Evolutionary conservation across 2,113 vertebrate species (phyloP), one percentile per base, ranked within the genome.

Genomic region (Nothocercus julius): DNA sequence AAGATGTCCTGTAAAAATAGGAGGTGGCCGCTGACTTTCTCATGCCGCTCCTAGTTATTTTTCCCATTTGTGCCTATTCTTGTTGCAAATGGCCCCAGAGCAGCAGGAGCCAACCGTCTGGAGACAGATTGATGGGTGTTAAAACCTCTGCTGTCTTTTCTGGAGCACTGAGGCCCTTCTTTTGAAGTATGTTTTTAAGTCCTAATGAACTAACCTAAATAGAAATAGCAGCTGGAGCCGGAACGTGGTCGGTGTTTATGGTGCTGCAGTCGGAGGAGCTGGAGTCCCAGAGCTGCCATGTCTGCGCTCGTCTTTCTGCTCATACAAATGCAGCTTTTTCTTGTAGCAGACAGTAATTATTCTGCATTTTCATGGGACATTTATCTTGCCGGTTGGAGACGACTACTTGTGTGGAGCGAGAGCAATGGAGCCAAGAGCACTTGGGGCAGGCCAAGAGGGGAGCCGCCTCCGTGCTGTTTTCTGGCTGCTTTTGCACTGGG

Each of bases 341-440:
- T 82, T 85, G 44, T 49, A 85, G 75, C 64, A 86, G 69, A 13
- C 56, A 67, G 36, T 68, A 76, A 79, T 62, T 92, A 53, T 56
- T 87, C 77, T 81, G 80, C 74, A 76, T 95, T 96, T 95, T 86
- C 92, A 85, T n/a, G 86, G 90, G 85, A 90, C 87, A 66, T 96
- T 82, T 92, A 58, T 86, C 69, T 62, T 53, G 88, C 76, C 53
- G 47, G 64, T 77, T 74, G 89, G 80, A 94, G 88, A 82, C 83
- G 82, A 32, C 92, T 49, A 1, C 10, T 24, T 51, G 34, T 70
- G n/a, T 51, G 45, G 45, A 51, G 49, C 32, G 51, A 56, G 61
- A 75, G 72, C 47, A 75, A 58, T 70, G 56, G 69, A 73, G 70
- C 66, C 73, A 77, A 42, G 74, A 66, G 83, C 90, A 40, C 14